Conservation (phyloP, 2,888 invertebrate genomes). For the Enchytraeus crypticus region DNA sequence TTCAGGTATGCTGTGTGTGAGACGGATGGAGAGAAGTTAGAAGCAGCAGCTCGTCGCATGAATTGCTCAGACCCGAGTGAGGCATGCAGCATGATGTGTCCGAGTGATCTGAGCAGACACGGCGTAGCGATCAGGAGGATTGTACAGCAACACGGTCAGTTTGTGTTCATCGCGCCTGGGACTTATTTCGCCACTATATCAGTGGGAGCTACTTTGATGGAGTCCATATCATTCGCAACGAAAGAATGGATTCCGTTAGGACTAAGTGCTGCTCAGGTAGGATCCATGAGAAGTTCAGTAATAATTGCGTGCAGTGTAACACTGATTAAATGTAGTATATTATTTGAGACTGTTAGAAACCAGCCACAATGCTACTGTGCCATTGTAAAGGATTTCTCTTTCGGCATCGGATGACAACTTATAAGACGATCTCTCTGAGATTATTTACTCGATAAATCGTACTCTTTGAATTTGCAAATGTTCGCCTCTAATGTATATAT, state of each 20-base stretch:
- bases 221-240: conserved; percentile 84
- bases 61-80: no score
- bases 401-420: no score
- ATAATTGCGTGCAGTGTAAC: not conserved
- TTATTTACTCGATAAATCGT: no score
- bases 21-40: no score
- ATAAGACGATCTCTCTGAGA: no score
- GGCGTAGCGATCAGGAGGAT: conserved; percentile 70
- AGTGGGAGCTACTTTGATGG: conserved; percentile 78
- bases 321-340: not conserved
- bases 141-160: conserved; percentile 78
- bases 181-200: conserved; percentile 79
- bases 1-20: no score
- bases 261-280: conserved; percentile 13
- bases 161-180: conserved; percentile 77
- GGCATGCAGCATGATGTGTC: no score
- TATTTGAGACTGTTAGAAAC: not conserved
- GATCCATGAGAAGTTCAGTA: not conserved
- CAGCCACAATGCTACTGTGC: no score
- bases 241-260: conserved; percentile 68
- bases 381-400: no score
- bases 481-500: no score
- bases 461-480: no score
- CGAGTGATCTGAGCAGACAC: conserved; percentile 63
- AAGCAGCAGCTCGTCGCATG: no score